Base-by-base conservation (phyloP, 2,113 vertebrate species). In the Dendropsophus ebraccatus region DNA sequence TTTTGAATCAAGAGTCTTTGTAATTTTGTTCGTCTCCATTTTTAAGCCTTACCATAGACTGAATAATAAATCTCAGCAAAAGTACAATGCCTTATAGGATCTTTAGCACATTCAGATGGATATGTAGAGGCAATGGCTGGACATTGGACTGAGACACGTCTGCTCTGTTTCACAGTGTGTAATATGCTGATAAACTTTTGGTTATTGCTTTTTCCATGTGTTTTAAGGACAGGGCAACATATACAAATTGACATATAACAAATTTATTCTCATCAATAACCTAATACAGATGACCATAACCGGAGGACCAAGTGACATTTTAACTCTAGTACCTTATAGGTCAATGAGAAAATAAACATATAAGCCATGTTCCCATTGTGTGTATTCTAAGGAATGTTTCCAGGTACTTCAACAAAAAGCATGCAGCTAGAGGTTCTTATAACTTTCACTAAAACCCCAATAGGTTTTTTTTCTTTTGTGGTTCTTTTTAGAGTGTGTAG, bases 31-130 rank as follows among this genome's bases (percentile, higher is more conserved):
- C 52, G 41, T 28, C 8, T 65, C 47, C 12, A 47, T 65, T 17
- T 16, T 82, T 30, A 65, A 72, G 47, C 65, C 45, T 83, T 56
- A 73, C 12, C 19, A 83, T 8, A 70, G 28, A 54, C 28, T 72
- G 65, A 62, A 41, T 50, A 17, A 65, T 25, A 41, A 21, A n/a
- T 82, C 37, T 28, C 56, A 17, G 17, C 13, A 45, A 25, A 13
- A 2, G 23, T 49, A 7, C n/a, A 25, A 45, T 25, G 23, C 11
- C 41, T 72, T 47, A 45, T 0, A 10, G 23, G n/a, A 25, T 49
- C 37, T 49, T 49, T 73, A 4, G 35, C 19, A 41, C 67, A 11
- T 45, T 23, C 37, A 45, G 49, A 28, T 50, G 25, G 28, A 35
- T 54, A 17, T 30, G 16, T 41, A 41, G 11, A n/a, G 70, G 28